Base-by-base conservation (phyloP, 2,797 vertebrate genomes). In the Lithobates sylvaticus region DNA sequence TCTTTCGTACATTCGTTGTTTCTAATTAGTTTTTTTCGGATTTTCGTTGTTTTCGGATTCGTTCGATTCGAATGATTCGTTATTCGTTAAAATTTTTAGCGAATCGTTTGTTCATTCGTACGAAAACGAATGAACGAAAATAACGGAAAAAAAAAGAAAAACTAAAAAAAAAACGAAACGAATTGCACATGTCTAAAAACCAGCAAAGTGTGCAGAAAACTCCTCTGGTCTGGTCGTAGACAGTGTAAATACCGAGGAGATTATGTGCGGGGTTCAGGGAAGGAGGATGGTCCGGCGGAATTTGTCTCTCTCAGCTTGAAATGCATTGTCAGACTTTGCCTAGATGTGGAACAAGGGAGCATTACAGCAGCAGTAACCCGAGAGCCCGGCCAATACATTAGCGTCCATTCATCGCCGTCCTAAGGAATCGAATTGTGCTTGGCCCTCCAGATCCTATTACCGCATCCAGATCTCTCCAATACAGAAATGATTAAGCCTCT, bases 241-340 rank as follows among this genome's bases (percentile, higher is more conserved):
- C 79, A 2, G 68, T 81, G 23, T 58, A 32, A 81, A 81, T 71
- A 54, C 44, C 79, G 26, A 10, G 5, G 3, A 73, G 69, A 81
- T 73, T 72, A 81, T 7, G 0, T 39, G 39, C 16, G 16, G 4
- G 34, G 15, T 32, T 81, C 69, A 61, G 79, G 68, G 54, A 32
- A 27, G 18, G 9, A 27, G 61, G 39, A 54, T 26, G 16, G 72
- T 54, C n/a, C 27, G 12, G 23, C 16, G 34, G 77, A 78, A 78
- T 68, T 68, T 23, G 64, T 39, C 44, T 36, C 47, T 58, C 69
- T 15, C 79, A 3, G 50, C 69, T 80, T 58, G 71, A 72, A 39
- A 61, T 42, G 79, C 79, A 72, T 81, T 81, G 78, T 81, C 78
- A 81, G 67, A 81, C 8, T 72, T 72, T 70, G 44, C 78, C 67